Evolutionary conservation across 2,888 invertebrate genomes (phyloP), one percentile per base, ranked within the genome.

Genomic region (Crocallis elinguaria): DNA sequence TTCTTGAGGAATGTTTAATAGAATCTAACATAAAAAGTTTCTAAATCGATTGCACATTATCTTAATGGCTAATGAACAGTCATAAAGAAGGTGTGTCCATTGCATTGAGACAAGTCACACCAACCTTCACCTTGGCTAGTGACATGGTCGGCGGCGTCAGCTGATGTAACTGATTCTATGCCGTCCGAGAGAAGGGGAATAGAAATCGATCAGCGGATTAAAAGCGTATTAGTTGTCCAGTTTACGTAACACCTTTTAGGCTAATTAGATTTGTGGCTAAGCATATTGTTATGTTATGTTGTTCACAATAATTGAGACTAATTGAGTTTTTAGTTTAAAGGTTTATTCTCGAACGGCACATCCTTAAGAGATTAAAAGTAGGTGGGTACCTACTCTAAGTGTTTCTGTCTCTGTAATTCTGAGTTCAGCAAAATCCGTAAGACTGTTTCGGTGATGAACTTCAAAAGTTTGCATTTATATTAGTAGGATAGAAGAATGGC

Each of bases 121-220:
- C 32, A 35, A 38, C 53, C 53, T 54, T 54, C 48, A 54, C 53
- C 53, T 48, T 49, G 53, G 33, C 38, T 7, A 23, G 48, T 11
- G 41, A 9, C 41, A 42, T 16, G 14, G 38, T 46, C 30, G 46
- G 2, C 23, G 16, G 30, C 37, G 6, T 17, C 16, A 19, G 0
- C 21, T 41, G 39, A 45, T 36, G 33, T 33, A 51, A 33, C 32
- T 16, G 37, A 37, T 21, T 12, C 37, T 8, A n/a, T n/a, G n/a
- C n/a, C n/a, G n/a, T n/a, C n/a, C n/a, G 12, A 30, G 41, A 55
- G 55, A 61, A 53, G 16, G 41, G 58, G 41, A 43, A 21, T 30
- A 14, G 36, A 44, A 49, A 51, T 57, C 35, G 43, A 43, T 51
- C 14, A 46, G 29, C 32, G 35, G 51, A 58, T 59, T 51, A 58